Percentiles rank a stretch among this genome's conserved stretches.
These are phyloP conservation scores for Tipula helvola DNA, from an alignment of 2,888 invertebrate genomes.

Conservation along the genomic window DNA sequence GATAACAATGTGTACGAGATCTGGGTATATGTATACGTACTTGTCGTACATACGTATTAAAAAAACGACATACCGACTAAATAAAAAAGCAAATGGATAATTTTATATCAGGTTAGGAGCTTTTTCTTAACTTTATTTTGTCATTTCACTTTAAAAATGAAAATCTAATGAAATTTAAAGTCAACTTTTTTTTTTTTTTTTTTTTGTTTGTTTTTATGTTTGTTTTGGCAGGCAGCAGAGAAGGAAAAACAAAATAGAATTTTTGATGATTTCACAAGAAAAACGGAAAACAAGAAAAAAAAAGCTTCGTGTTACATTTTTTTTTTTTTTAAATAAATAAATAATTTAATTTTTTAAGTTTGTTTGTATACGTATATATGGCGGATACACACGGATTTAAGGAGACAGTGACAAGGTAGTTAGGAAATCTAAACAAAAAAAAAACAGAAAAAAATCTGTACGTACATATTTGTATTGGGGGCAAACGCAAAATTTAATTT, in stretches of 20 bases:
- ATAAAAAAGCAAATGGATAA: neutral
- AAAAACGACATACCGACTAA: neutral
- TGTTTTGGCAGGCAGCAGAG: neutral
- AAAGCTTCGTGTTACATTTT: neutral
- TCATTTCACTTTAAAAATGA: neutral
- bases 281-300: neutral
- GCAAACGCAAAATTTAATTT: neutral
- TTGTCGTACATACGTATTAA: neutral
- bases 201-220: neutral
- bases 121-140: neutral
- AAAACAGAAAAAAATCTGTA: neutral
- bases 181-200: neutral
- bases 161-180: slow-evolving; percentile 4
- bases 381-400: neutral
- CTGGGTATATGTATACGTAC: neutral
- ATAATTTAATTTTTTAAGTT: neutral
- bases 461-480: neutral
- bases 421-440: neutral
- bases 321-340: neutral
- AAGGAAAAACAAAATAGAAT: neutral
- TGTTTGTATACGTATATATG: neutral
- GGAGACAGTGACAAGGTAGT: neutral
- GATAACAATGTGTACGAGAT: neutral
- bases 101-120: neutral
- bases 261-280: neutral